Evolutionary conservation across 30 jellyfish, hydroid and myxozoan species (phyloP).

Genomic region (Aurelia sp.): DNA sequence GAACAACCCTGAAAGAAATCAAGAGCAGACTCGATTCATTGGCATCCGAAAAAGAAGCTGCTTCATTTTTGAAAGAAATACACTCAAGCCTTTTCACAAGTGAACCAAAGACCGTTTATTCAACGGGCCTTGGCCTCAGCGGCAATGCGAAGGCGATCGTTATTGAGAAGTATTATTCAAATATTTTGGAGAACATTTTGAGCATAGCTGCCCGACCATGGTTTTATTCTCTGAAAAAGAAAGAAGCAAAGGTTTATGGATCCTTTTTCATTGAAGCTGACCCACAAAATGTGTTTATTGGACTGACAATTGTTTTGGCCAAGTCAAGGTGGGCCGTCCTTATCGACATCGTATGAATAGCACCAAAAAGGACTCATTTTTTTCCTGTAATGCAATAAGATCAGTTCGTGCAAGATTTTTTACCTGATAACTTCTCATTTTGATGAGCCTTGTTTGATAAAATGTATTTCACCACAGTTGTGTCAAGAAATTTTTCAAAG

Average conservation of each 20-base stretch:
- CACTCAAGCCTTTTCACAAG: neutral
- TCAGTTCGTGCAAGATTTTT: too few species aligned
- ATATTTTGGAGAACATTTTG: conserved; percentile 11
- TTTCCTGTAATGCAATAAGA: too few species aligned
- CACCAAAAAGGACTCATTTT: too few species aligned
- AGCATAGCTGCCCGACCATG: conserved; percentile 8
- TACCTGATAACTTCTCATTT: too few species aligned
- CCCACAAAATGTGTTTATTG: conserved; percentile 7
- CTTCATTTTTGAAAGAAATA: neutral
- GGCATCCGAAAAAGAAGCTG: neutral
- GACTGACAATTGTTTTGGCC: conserved; percentile 17
- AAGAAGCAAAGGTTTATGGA: neutral
- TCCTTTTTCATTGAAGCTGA: conserved; percentile 16
- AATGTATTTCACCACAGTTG: too few species aligned
- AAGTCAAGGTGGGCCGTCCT: conserved; percentile 11
- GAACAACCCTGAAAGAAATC: conserved; percentile 1
- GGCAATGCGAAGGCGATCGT: conserved; percentile 6
- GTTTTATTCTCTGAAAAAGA: conserved; percentile 16
- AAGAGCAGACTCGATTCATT: neutral
- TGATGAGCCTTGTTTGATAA: too few species aligned
- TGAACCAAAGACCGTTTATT: neutral
- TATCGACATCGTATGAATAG: too few species aligned
- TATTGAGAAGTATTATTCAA: conserved; percentile 3
- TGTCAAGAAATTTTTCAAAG: too few species aligned
- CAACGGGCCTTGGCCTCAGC: neutral